These are phyloP conservation scores for Rhincodon typus DNA, from an alignment of 2,797 vertebrate species.

Conservation along the genomic window DNA sequence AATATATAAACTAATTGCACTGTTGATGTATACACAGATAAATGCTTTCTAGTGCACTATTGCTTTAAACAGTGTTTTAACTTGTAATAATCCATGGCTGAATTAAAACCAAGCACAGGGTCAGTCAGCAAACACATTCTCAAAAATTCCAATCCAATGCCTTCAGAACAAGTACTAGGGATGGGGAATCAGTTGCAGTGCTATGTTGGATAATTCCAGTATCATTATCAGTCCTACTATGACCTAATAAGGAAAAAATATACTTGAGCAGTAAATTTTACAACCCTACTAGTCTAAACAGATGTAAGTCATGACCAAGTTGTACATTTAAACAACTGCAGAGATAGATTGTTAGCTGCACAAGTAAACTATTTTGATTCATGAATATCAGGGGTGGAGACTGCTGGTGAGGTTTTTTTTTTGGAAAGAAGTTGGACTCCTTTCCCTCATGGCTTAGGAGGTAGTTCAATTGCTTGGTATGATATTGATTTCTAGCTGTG, in stretches of 20 bases:
- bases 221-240: background rate
- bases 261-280: background rate
- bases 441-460: background rate
- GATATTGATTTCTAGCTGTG: background rate
- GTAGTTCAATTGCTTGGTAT: background rate
- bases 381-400: background rate
- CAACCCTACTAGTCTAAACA: conserved; percentile 23
- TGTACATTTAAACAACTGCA: background rate
- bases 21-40: background rate
- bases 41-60: background rate
- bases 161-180: background rate
- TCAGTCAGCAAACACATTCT: too few relatives aligned
- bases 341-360: background rate
- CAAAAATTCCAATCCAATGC: conserved; percentile 16
- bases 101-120: background rate
- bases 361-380: background rate
- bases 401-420: background rate
- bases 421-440: background rate
- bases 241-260: conserved; percentile 31
- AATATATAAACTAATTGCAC: background rate
- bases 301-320: conserved; percentile 8
- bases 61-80: background rate
- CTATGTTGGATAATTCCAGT: background rate
- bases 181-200: background rate
- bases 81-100: background rate